A percentile compares a stretch with the other conserved stretches of the same genome.
Evolutionary conservation across 2,797 vertebrate genomes (phyloP).

Genomic region (Lacerta bilineata): DNA sequence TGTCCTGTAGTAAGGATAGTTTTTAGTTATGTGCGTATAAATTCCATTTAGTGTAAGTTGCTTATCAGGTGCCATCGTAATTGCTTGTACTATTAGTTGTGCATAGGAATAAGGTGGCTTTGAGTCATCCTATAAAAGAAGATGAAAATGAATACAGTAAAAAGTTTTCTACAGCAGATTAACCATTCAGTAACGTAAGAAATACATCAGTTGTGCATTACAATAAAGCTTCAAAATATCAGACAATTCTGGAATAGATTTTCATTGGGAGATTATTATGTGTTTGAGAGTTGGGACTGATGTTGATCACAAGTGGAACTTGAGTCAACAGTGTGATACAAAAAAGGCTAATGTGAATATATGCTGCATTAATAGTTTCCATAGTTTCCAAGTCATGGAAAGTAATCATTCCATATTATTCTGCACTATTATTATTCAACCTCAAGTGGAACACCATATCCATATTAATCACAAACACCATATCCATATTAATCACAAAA

Average conservation of each 20-base stretch:
- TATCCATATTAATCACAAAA: background rate
- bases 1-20: slow-evolving; percentile 97
- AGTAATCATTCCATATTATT: background rate
- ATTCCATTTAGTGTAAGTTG: slow-evolving; percentile 98
- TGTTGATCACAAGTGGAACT: background rate
- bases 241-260: background rate
- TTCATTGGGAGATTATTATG: background rate
- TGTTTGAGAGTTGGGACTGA: background rate
- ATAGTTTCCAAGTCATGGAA: background rate
- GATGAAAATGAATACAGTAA: slow-evolving; percentile 22
- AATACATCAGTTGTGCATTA: background rate
- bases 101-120: slow-evolving; percentile 98
- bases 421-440: background rate
- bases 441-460: background rate
- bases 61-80: slow-evolving; percentile 96
- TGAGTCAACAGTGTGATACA: background rate
- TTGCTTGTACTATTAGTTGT: slow-evolving; percentile 98
- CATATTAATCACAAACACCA: background rate
- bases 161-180: background rate
- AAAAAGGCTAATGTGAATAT: background rate
- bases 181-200: background rate
- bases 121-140: slow-evolving; percentile 88
- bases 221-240: slow-evolving; percentile 16
- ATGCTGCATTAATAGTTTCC: background rate
- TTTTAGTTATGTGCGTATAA: slow-evolving; percentile 98